Evolutionary conservation across 2,888 invertebrate species (phyloP).

Genomic region (Marasmarcha lunaedactyla): DNA sequence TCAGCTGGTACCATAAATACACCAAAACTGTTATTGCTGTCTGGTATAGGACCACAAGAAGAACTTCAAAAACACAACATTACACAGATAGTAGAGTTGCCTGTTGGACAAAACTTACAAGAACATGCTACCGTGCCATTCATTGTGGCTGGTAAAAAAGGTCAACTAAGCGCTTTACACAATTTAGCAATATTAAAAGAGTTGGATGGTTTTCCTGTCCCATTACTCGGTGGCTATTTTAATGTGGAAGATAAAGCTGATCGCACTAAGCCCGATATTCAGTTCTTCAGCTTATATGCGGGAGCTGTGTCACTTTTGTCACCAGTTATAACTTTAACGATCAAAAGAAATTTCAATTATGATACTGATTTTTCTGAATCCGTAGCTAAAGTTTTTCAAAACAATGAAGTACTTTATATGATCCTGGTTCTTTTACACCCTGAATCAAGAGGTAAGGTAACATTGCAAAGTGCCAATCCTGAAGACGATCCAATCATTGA

Average conservation of each 20-base stretch:
- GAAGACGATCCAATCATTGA: too few relatives aligned
- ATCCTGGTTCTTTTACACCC: conserved; percentile 37
- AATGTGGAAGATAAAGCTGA: conserved; percentile 22
- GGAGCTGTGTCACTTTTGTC: conserved; percentile 40
- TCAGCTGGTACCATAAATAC: conserved; percentile 43
- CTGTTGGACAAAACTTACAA: conserved; percentile 48
- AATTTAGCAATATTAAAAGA: conserved; percentile 23
- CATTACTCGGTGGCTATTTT: conserved; percentile 35
- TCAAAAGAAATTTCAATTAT: conserved; percentile 24
- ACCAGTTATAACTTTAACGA: conserved; percentile 24
- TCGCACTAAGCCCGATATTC: conserved; percentile 32
- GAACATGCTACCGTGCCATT: conserved; percentile 35
- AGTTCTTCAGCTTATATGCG: conserved; percentile 37
- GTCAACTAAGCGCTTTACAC: conserved; percentile 34
- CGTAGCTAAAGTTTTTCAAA: conserved; percentile 27
- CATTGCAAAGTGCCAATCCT: conserved; percentile 33
- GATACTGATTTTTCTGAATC: conserved; percentile 22
- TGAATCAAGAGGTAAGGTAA: conserved; percentile 39
- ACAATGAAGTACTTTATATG: conserved; percentile 30
- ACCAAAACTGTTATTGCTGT: conserved; percentile 47
- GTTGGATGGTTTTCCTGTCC: conserved; percentile 28
- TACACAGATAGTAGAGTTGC: conserved; percentile 32
- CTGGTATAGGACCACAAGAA: conserved; percentile 41
- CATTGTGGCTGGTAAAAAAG: conserved; percentile 31
- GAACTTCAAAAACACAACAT: conserved; percentile 32